Percentiles rank a stretch among this genome's conserved stretches.
phyloP scores from a whole-genome alignment of 2,888 invertebrate genomes.

The Dynastes maya region DNA sequence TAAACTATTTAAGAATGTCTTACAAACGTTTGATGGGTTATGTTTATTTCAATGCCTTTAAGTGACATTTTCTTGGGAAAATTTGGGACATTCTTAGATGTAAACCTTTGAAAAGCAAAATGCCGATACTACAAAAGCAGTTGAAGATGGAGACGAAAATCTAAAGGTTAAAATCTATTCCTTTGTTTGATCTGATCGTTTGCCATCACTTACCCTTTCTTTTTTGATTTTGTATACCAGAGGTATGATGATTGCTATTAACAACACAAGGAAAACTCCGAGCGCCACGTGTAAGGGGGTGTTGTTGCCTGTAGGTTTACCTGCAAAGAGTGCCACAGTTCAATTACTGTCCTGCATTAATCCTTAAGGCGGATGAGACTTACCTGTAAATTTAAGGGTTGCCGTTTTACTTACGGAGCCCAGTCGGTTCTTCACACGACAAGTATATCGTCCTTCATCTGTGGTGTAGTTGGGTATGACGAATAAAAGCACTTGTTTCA shows the following conservation, averaged over 20 bases:
- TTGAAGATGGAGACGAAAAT: too few species aligned
- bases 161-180: too few species aligned
- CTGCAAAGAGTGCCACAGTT: constrained; percentile 51
- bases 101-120: too few species aligned
- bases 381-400: too few species aligned
- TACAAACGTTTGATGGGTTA: too few species aligned
- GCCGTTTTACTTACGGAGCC: constrained; percentile 68
- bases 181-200: too few species aligned
- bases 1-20: too few species aligned
- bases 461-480: constrained; percentile 62
- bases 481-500: constrained; percentile 72
- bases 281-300: constrained; percentile 55
- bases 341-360: too few species aligned
- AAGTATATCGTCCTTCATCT: constrained; percentile 76
- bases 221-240: constrained; percentile 71
- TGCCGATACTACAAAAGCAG: too few species aligned
- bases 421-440: constrained; percentile 73
- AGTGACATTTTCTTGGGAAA: too few species aligned
- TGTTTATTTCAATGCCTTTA: too few species aligned
- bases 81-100: too few species aligned
- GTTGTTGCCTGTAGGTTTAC: constrained; percentile 54
- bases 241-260: constrained; percentile 55
- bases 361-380: constrained; percentile 49
- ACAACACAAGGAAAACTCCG: constrained; percentile 65
- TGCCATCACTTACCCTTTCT: constrained; percentile 65